Base-by-base conservation (phyloP, 2,113 vertebrate genomes). In the Pseudopipra pipra region DNA sequence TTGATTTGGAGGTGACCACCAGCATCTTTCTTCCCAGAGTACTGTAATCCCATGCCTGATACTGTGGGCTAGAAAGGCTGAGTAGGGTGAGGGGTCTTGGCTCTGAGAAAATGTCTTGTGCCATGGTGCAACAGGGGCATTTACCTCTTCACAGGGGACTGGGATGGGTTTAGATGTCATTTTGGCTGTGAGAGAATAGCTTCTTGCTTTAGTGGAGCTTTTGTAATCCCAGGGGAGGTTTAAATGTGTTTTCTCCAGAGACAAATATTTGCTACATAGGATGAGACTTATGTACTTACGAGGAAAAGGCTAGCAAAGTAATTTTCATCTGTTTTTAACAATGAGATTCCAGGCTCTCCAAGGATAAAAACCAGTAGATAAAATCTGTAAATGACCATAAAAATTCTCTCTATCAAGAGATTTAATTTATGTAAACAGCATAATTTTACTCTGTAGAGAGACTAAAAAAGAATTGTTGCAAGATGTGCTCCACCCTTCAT, bases 321-420 rank as follows among this genome's bases (percentile, higher is more conserved):
- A 73, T 90, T 73, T 85, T 77, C 59, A 44, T 80, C 52, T 85
- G 31, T 11, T 89, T 89, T 89, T 79, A 91, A 62, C 76, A 22
- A 35, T 35, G 56, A 92, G 62, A 63, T 65, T 79, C n/a, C 24
- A 54, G 44, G 47, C 43, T 94, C 66, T 74, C 62, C 17, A 46
- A 52, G 79, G 89, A 94, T 71, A 54, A 49, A 62, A 82, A 79
- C 22, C 44, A 43, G 47, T 93, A 86, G 85, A 90, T 88, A 75
- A 71, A 86, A 55, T 82, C 23, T 62, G 63, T 76, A 89, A 83
- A 59, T 39, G 13, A 83, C 21, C 44, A 59, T 79, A 63, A 84
- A 80, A 72, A 55, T 71, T 90, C 70, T 72, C 35, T 85, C 72
- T 75, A 43, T 79, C 43, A 79, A 58, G 79, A 76, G 35, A 33